These are phyloP conservation scores for Neotoma lepida DNA, from an alignment of 2,113 vertebrate species.

Conservation along the genomic window DNA sequence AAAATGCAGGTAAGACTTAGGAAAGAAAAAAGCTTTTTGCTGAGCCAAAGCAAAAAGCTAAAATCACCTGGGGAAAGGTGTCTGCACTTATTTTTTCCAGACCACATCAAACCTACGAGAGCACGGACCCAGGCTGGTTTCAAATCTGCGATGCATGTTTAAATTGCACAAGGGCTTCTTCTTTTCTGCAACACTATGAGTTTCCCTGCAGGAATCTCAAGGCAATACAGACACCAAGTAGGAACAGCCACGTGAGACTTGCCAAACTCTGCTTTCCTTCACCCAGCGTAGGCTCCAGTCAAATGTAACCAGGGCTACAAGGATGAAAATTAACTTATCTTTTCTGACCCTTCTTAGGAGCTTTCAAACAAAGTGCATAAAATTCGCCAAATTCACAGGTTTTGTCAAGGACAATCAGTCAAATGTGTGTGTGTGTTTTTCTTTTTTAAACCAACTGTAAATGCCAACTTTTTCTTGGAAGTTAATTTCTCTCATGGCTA, in stretches of 20 bases:
- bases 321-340: slow-evolving; percentile 81
- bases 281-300: slow-evolving; percentile 74
- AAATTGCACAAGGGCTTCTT: slow-evolving; percentile 50
- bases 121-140: not conserved
- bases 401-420: slow-evolving; percentile 85
- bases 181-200: slow-evolving; percentile 60
- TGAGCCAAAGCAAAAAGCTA: not conserved
- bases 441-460: slow-evolving; percentile 80
- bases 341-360: slow-evolving; percentile 77
- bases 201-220: slow-evolving; percentile 68
- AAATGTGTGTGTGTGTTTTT: slow-evolving; percentile 63
- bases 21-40: not conserved
- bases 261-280: slow-evolving; percentile 80
- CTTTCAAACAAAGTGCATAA: slow-evolving; percentile 80
- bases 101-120: not conserved
- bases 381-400: slow-evolving; percentile 82
- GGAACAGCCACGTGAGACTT: slow-evolving; percentile 9
- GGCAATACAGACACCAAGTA: slow-evolving; percentile 74
- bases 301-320: slow-evolving; percentile 70
- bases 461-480: slow-evolving; percentile 85
- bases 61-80: not conserved
- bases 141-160: slow-evolving; percentile 15
- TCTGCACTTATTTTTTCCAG: not conserved
- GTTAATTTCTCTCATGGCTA: slow-evolving; percentile 69
- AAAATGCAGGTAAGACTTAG: not conserved